These are phyloP conservation scores for Aphelocoma californica DNA, from an alignment of 2,797 vertebrate genomes.

Conservation along the genomic window DNA sequence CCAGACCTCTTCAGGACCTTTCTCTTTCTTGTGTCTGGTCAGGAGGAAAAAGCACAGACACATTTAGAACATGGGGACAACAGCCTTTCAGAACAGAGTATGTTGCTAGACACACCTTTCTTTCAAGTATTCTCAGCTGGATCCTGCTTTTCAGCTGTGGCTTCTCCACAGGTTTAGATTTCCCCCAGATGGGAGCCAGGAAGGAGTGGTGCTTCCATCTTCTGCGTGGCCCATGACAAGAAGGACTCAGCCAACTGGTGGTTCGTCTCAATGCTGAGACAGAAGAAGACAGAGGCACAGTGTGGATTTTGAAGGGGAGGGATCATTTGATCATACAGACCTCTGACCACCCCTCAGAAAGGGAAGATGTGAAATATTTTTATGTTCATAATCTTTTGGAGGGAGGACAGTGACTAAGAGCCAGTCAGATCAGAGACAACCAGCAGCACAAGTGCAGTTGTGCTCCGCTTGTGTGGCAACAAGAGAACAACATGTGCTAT, in stretches of 20 bases:
- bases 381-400: background rate
- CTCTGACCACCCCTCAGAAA: background rate
- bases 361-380: background rate
- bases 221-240: accelerated
- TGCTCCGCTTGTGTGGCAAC: background rate
- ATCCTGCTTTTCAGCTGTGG: background rate
- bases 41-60: background rate
- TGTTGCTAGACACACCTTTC: background rate
- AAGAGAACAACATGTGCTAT: background rate
- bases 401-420: background rate
- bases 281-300: background rate
- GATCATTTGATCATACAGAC: background rate
- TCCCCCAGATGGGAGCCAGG: background rate
- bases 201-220: background rate
- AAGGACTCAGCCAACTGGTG: background rate
- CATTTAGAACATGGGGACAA: background rate
- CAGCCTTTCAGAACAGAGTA: background rate
- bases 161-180: background rate
- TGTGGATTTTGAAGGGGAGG: background rate
- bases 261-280: background rate
- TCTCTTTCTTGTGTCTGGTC: background rate
- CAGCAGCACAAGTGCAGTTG: background rate
- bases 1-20: background rate
- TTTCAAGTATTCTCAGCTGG: background rate
- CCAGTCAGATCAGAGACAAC: background rate